Conservation (phyloP, 2,113 vertebrate species). For the Oceanodroma tethys region DNA sequence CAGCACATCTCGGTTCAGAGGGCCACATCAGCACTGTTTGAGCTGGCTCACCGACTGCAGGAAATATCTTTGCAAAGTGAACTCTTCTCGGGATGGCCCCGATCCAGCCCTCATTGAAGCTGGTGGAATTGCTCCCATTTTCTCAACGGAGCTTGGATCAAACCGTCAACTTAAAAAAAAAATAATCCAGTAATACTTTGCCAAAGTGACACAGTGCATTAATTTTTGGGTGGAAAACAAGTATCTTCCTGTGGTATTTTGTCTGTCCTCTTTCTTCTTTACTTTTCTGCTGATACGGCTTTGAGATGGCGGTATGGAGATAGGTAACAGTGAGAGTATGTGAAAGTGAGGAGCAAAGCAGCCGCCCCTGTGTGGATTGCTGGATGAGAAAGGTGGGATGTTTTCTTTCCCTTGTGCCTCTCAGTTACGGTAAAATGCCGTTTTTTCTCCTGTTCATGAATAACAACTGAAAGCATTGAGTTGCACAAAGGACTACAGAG, state of each 20-base stretch:
- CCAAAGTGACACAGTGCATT: neutral
- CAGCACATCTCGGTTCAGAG: neutral
- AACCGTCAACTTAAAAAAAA: neutral
- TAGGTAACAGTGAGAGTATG: neutral
- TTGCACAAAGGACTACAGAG: neutral
- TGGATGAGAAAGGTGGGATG: neutral
- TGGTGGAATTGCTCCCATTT: constrained; percentile 21
- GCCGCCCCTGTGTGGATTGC: neutral
- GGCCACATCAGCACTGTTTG: constrained; percentile 54
- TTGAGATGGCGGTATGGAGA: neutral
- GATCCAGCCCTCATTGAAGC: neutral
- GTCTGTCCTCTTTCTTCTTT: neutral
- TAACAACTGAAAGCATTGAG: neutral
- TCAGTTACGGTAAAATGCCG: neutral
- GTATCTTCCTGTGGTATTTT: neutral
- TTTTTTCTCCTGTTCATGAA: neutral
- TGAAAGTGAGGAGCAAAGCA: neutral
- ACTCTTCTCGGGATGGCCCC: constrained; percentile 1
- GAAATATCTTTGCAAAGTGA: constrained; percentile 25
- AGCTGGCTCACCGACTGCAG: constrained; percentile 7
- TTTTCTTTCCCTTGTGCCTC: neutral
- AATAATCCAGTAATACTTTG: neutral
- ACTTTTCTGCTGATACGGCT: neutral
- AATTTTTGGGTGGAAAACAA: neutral
- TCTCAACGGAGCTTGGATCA: neutral